A percentile compares a stretch with the other conserved stretches of the same genome.
These are phyloP conservation scores for Mormyrus iriodes DNA, from an alignment of 2,113 vertebrate species.

Conservation along the genomic window DNA sequence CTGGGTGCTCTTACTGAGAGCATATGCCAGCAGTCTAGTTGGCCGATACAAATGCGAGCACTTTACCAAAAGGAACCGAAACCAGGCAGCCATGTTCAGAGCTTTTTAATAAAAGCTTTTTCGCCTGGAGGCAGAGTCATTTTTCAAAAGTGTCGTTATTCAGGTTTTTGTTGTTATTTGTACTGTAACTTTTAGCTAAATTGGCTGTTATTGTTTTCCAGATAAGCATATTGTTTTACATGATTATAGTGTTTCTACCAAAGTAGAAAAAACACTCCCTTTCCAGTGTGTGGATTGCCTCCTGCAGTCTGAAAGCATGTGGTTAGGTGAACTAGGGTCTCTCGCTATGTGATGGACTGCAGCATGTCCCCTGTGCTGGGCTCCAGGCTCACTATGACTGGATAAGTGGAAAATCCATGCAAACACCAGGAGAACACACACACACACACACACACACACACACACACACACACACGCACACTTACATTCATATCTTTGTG, in stretches of 20 bases:
- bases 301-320: not conserved
- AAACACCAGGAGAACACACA: not conserved
- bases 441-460: not conserved
- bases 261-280: not conserved
- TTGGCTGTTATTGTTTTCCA: not conserved
- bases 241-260: not conserved
- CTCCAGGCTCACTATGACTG: not conserved
- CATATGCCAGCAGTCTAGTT: not conserved
- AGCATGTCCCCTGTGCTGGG: not conserved
- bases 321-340: not conserved
- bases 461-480: not conserved
- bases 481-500: not conserved
- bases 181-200: not conserved
- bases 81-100: not conserved
- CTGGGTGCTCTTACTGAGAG: not conserved
- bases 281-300: not conserved
- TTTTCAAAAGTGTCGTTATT: not conserved
- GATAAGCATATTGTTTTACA: not conserved
- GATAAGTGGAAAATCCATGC: not conserved
- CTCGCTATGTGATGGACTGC: not conserved
- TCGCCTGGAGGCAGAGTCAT: not conserved
- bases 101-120: not conserved
- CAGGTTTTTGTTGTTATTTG: not conserved
- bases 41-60: not conserved
- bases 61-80: not conserved